Base-by-base conservation (phyloP, 2,113 vertebrate genomes). In the Romanogobio albipinnatus region DNA sequence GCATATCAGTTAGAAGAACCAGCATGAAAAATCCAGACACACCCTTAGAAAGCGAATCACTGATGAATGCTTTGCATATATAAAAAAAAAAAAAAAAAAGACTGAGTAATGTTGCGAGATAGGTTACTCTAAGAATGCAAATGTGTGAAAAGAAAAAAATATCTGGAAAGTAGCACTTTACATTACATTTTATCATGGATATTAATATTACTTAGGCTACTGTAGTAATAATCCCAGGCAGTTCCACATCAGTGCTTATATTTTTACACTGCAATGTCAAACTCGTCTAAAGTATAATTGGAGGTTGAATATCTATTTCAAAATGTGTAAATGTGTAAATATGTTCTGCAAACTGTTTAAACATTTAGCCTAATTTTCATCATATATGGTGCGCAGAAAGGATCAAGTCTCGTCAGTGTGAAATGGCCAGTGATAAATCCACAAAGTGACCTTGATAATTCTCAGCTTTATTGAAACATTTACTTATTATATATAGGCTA, bases 361-460 rank as follows among this genome's bases (percentile, higher is more conserved):
- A 68, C 15, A 68, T 73, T 70, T 29, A 82, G 33, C 19, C 26
- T 70, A 14, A 56, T 7, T 71, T 70, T 24, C 62, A 36, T 39
- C 62, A 56, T 51, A 53, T n/a, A 19, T 7, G 39, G 61, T 82
- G 80, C 33, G 64, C 80, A 70, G 19, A 70, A 56, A 71, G 47
- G n/a, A 77, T 58, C 47, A 51, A 59, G 33, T 78, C 43, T 29
- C 24, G 24, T 47, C n/a, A 79, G 49, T 51, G 45, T 81, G 78
- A 45, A 68, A 26, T 36, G 33, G 49, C 6, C 47, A 71, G 26
- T 71, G 19, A 58, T 58, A 71, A 56, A 77, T 78, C 75, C 78
- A 47, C 84, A 74, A 53, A 82, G 75, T 86, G 85, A 86, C 85
- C 81, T 83, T 86, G 53, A 83, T 83, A 59, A 36, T 33, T 29